Evolutionary conservation across 1,140 invertebrate species (phyloP).

Genomic region (Ganaspis sp.): DNA sequence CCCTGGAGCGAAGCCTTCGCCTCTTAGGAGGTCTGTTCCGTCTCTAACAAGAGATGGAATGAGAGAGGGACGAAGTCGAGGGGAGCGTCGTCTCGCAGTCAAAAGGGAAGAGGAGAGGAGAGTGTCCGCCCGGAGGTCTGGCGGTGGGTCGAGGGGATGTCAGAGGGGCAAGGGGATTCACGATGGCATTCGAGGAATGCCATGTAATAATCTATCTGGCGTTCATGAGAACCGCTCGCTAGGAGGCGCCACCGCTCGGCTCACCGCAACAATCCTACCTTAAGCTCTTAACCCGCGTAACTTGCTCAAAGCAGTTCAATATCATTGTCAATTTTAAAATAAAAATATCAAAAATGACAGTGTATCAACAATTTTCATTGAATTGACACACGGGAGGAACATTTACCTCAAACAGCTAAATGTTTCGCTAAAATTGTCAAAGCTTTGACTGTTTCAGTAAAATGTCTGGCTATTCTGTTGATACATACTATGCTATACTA

Average conservation of each 20-base stretch:
- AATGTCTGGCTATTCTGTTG: too few species aligned
- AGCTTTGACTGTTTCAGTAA: too few species aligned
- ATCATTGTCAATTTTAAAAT: constrained; percentile 7
- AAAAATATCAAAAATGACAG: too few species aligned
- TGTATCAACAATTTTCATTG: too few species aligned
- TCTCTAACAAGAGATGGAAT: constrained; percentile 33
- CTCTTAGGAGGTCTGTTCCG: constrained; percentile 47
- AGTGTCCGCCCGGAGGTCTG: constrained; percentile 33
- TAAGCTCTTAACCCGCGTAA: background rate
- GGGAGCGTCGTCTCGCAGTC: constrained; percentile 49
- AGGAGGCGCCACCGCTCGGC: constrained; percentile 70
- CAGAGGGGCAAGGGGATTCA: constrained; percentile 58
- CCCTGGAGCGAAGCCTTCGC: constrained; percentile 47
- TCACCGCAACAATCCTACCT: constrained; percentile 48
- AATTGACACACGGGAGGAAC: too few species aligned
- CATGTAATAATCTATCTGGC: constrained; percentile 74
- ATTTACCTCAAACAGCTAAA: too few species aligned
- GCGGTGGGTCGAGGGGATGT: constrained; percentile 43
- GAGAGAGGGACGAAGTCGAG: constrained; percentile 40
- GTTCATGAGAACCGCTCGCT: constrained; percentile 57
- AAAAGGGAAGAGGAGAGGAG: constrained; percentile 41
- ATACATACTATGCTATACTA: too few species aligned
- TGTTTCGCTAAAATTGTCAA: too few species aligned
- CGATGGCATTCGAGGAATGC: constrained; percentile 74
- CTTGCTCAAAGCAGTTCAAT: constrained; percentile 30